phyloP scores from a whole-genome alignment of 2,113 vertebrate species.

The Coryphaenoides rupestris region DNA sequence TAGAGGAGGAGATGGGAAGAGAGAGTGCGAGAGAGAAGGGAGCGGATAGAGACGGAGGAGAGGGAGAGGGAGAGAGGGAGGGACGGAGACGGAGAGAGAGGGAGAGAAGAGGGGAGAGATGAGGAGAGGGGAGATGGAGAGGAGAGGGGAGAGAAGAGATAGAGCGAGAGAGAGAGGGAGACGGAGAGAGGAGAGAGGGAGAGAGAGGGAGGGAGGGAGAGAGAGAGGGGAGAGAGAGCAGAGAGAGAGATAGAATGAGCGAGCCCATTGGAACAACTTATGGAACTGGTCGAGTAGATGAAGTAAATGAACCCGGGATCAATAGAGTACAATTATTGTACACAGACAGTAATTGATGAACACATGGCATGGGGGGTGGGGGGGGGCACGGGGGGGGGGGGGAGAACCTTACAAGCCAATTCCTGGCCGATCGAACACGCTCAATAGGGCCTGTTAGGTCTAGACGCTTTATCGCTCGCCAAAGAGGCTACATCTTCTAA shows the following conservation, averaged over 20 bases:
- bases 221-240: constrained; percentile 5
- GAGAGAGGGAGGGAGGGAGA: not conserved
- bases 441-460: constrained; percentile 50
- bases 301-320: constrained; percentile 40
- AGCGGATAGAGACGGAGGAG: not conserved
- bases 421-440: constrained; percentile 40
- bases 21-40: not conserved
- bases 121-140: constrained; percentile 1
- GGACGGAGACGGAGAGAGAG: not conserved
- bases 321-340: constrained; percentile 56
- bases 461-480: constrained; percentile 12
- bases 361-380: constrained; percentile 30
- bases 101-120: too few relatives aligned
- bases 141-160: not conserved
- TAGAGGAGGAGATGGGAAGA: not conserved
- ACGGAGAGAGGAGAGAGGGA: not conserved
- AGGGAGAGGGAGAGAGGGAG: constrained; percentile 11
- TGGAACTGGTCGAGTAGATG: constrained; percentile 36
- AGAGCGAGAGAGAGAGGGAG: constrained; percentile 4
- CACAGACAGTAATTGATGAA: constrained; percentile 56
- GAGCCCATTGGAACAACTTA: constrained; percentile 30
- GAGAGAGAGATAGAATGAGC: not conserved
- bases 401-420: constrained; percentile 42
- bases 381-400: too few relatives aligned
- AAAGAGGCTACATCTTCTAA: too few relatives aligned